Evolutionary conservation across 2,888 invertebrate genomes (phyloP).

Genomic region (Rotaria macrura): DNA sequence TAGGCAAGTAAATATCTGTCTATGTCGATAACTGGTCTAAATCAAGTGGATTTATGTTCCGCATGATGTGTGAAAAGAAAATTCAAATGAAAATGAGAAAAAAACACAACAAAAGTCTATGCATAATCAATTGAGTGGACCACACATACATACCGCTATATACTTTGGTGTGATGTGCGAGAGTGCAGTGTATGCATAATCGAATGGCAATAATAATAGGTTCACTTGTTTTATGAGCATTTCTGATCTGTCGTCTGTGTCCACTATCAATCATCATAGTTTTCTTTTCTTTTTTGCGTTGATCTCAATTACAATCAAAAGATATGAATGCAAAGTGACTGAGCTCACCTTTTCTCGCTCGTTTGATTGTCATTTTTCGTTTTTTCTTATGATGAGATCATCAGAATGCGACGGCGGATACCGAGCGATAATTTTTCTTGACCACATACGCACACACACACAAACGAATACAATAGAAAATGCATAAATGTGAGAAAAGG

Average conservation of each 20-base stretch:
- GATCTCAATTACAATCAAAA: background rate
- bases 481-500: background rate
- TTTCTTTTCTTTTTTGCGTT: background rate
- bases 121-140: conserved; percentile 6
- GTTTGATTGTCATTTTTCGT: background rate
- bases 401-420: background rate
- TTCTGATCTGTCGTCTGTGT: background rate
- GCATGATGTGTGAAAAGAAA: background rate
- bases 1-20: background rate
- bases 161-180: conserved; percentile 8
- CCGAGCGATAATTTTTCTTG: background rate
- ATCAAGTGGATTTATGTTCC: background rate
- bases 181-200: background rate
- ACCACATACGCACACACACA: background rate
- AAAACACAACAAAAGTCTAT: too few relatives aligned
- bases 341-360: background rate
- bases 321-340: background rate
- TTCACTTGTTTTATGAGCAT: background rate
- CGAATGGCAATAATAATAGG: background rate
- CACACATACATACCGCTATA: background rate
- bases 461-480: background rate
- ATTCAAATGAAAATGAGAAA: background rate
- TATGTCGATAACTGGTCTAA: background rate
- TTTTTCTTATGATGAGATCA: background rate
- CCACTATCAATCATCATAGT: conserved; percentile 3